phyloP scores from a whole-genome alignment of 2,888 invertebrate genomes.

The Isotomurus palustris region DNA sequence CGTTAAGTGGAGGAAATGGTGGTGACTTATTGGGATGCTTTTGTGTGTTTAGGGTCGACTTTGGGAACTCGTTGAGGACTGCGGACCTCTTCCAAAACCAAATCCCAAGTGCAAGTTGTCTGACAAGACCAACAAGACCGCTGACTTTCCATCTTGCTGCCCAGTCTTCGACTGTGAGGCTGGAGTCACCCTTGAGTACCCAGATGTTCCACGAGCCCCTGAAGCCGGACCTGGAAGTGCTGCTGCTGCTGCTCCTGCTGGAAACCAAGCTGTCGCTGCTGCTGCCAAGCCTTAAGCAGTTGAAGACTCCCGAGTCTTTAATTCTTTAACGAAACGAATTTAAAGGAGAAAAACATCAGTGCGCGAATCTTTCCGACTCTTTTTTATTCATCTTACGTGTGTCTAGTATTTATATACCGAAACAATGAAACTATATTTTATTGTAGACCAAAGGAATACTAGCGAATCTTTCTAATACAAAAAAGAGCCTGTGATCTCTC shows the following conservation, averaged over 20 bases:
- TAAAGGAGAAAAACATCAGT: too few relatives aligned
- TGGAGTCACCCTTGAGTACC: conserved; percentile 79
- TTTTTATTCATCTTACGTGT: neutral
- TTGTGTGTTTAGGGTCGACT: conserved; percentile 57
- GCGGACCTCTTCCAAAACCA: conserved; percentile 79
- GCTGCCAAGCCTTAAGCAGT: conserved; percentile 31
- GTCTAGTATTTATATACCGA: conserved; percentile 6
- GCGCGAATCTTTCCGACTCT: neutral
- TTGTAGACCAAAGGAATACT: neutral
- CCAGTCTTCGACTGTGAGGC: conserved; percentile 80
- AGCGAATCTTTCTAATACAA: conserved; percentile 4
- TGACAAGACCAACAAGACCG: conserved; percentile 85
- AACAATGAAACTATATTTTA: neutral
- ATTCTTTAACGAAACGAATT: too few relatives aligned
- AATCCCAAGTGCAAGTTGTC: conserved; percentile 81
- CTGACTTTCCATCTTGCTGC: conserved; percentile 80
- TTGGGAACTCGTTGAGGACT: conserved; percentile 77
- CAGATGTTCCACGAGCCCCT: conserved; percentile 61
- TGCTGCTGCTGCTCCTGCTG: conserved; percentile 32
- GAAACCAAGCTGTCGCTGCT: conserved; percentile 37
- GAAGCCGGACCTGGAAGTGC: conserved; percentile 39
- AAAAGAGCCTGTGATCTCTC: conserved; percentile 13
- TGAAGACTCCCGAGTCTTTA: too few relatives aligned
- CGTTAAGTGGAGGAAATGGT: neutral
- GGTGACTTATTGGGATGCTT: neutral